These are phyloP conservation scores for Cariama cristata DNA, from an alignment of 2,113 vertebrate genomes.

Conservation along the genomic window DNA sequence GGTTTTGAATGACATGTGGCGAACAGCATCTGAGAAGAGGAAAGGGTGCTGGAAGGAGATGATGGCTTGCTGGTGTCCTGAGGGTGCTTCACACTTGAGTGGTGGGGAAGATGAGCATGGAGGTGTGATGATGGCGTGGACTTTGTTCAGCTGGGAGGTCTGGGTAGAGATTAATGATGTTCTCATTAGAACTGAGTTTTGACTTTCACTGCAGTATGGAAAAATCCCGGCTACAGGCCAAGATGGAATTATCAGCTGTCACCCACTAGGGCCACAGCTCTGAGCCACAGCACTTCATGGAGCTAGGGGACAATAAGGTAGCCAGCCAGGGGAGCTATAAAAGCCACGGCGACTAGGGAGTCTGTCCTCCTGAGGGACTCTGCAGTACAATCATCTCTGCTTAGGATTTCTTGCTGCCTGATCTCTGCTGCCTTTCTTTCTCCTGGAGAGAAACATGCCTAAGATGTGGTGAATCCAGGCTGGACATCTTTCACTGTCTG, in stretches of 20 bases:
- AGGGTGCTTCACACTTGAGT: not conserved
- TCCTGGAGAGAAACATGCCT: not conserved
- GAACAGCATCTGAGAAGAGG: not conserved
- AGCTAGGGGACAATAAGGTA: not conserved
- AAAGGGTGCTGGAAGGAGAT: not conserved
- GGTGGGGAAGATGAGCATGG: not conserved
- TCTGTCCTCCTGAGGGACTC: not conserved
- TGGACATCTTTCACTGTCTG: not conserved
- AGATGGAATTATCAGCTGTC: not conserved
- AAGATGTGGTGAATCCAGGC: not conserved
- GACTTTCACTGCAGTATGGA: not conserved
- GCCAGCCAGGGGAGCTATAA: not conserved
- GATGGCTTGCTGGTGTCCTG: not conserved
- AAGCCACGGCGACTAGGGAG: not conserved
- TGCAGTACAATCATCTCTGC: not conserved
- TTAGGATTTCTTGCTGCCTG: not conserved
- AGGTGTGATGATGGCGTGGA: not conserved
- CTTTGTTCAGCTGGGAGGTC: not conserved
- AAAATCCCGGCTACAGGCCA: not conserved
- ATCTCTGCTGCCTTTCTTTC: not conserved
- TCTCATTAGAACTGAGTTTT: not conserved
- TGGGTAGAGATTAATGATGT: not conserved
- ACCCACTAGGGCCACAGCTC: not conserved
- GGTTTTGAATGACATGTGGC: slow-evolving; percentile 14
- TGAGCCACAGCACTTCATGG: not conserved